Evolutionary conservation across 2,888 invertebrate species (phyloP), one percentile per base, ranked within the genome.

Genomic region (Hymenopus coronatus): DNA sequence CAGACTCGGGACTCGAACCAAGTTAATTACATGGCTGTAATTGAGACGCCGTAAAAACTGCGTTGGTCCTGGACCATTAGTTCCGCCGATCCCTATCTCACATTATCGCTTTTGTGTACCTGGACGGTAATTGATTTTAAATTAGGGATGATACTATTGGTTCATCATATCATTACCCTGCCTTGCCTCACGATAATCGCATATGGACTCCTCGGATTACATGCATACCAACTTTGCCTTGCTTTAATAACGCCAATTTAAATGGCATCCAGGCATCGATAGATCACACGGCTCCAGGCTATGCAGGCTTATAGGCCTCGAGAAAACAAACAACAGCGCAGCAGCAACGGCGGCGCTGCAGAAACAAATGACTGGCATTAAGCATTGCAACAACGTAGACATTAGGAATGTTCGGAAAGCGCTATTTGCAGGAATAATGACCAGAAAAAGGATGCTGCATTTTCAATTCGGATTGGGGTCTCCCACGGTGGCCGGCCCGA

Each of bases 221-320:
- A 86, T 86, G 30, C 86, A 86, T 25, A 30, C 28, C 30, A 84
- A 28, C 25, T 30, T 84, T 25, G 33, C 54, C 54, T 20, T 86
- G 86, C 81, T 86, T 86, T 88, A 88, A 88, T 88, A 88, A 88
- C 88, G 88, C 83, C 83, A 88, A 88, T 88, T 88, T 88, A 88
- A 88, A 46, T 88, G 88, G 88, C 88, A 88, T 88, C 88, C 88
- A 88, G n/a, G 83, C 28, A 81, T 83, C 88, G 88, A 88, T 88
- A 88, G 83, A 88, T 82, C 88, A 88, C 88, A 54, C 83, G 40
- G 82, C 88, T 27, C 33, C 14, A n/a, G 88, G 88, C 54, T 81
- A 86, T 81, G 86, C 70, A 54, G 46, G 70, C 28, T 3, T 28
- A 70, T 86, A 86, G 86, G 46, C 85, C 54, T 46, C 25, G 20